Evolutionary conservation across 2,888 invertebrate species (phyloP).

Genomic region (Apodemia hepburni): DNA sequence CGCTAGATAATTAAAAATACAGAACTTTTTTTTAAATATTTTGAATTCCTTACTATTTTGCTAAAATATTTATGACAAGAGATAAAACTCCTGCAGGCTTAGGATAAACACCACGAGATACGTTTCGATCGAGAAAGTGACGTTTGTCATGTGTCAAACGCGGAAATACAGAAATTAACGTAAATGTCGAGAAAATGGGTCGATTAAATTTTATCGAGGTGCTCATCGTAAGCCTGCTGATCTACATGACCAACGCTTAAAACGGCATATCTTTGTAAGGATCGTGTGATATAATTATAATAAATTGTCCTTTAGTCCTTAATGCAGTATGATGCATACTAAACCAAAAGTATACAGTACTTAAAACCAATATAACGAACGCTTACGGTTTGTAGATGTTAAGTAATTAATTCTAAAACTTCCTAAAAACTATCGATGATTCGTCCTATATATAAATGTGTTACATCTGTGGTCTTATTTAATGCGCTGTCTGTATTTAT

Average conservation of each 20-base stretch:
- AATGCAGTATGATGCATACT: conserved; percentile 47
- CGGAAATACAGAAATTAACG: too few species aligned
- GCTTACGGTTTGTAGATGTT: conserved; percentile 48
- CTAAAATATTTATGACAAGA: conserved; percentile 27
- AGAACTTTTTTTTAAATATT: conserved; percentile 28
- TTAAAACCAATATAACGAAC: conserved; percentile 60
- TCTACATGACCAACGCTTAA: conserved; percentile 74
- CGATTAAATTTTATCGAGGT: too few species aligned
- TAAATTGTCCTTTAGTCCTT: conserved; percentile 63
- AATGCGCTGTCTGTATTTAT: conserved; percentile 34
- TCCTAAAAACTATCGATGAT: conserved; percentile 51
- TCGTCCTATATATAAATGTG: conserved; percentile 46
- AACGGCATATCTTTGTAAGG: conserved; percentile 76
- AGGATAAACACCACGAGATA: too few species aligned
- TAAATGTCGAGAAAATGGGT: too few species aligned
- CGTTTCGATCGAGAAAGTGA: too few species aligned
- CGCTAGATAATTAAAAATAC: conserved; percentile 12
- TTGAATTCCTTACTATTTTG: conserved; percentile 30
- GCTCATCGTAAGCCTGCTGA: too few species aligned
- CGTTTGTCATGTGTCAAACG: too few species aligned
- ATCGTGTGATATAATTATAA: conserved; percentile 77
- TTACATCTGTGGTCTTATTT: conserved; percentile 30
- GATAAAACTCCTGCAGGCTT: conserved; percentile 17
- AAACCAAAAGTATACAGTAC: conserved; percentile 73
- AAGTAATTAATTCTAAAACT: conserved; percentile 51